Evolutionary conservation across 2,888 invertebrate genomes (phyloP).

Genomic region (Liopterus haemorrhoidalis): DNA sequence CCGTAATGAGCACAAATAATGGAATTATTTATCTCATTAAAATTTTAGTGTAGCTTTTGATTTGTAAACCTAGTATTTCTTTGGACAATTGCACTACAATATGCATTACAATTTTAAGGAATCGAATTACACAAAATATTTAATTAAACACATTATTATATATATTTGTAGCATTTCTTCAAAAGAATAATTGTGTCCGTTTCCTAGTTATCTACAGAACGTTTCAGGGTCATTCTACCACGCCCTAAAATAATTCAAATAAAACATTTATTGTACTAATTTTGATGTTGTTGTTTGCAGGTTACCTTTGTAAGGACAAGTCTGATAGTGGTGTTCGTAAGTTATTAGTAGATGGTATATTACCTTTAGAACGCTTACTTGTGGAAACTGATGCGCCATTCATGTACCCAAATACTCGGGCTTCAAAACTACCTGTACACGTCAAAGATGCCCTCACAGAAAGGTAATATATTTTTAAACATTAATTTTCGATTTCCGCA

Average conservation of each 20-base stretch:
- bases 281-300: constrained; percentile 45
- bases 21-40: too few relatives aligned
- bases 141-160: too few relatives aligned
- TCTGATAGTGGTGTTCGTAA: constrained; percentile 84
- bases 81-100: too few relatives aligned
- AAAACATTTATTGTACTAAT: constrained; percentile 1
- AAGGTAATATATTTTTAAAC: constrained; percentile 55
- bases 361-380: constrained; percentile 77
- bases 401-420: constrained; percentile 92
- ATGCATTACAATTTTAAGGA: too few relatives aligned
- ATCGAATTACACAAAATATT: too few relatives aligned
- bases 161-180: too few relatives aligned
- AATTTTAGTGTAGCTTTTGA: constrained; percentile 5
- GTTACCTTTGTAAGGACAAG: constrained; percentile 87
- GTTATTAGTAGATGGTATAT: constrained; percentile 69
- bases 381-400: constrained; percentile 94
- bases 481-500: constrained; percentile 36
- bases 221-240: too few relatives aligned
- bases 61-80: too few relatives aligned
- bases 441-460: constrained; percentile 84
- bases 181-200: too few relatives aligned
- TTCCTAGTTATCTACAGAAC: too few relatives aligned
- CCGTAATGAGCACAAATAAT: too few relatives aligned
- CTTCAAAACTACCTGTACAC: constrained; percentile 82
- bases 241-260: too few relatives aligned